phyloP scores from a whole-genome alignment of 2,113 vertebrate genomes.

The Camelus bactrianus region DNA sequence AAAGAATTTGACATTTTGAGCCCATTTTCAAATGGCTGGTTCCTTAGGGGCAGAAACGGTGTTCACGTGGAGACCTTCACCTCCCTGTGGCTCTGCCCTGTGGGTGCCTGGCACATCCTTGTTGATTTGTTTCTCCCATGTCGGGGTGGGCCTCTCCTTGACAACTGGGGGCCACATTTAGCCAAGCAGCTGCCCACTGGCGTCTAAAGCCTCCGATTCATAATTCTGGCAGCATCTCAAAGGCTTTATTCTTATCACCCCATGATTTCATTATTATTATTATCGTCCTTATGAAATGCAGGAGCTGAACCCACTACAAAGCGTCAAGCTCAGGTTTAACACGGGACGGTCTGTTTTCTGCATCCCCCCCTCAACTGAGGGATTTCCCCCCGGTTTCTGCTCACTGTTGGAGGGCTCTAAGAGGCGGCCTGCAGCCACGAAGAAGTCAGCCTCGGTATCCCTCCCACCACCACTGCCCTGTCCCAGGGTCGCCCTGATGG shows the following conservation, averaged over 20 bases:
- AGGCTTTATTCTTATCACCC: conserved; percentile 78
- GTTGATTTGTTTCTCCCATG: conserved; percentile 65
- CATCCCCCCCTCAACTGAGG: background rate
- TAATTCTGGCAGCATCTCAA: conserved; percentile 75
- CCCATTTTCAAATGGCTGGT: background rate
- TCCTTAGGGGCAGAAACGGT: background rate
- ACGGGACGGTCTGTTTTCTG: background rate
- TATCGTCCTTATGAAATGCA: conserved; percentile 60
- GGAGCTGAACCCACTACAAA: conserved; percentile 48
- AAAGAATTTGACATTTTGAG: background rate
- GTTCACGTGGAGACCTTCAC: background rate
- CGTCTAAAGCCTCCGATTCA: conserved; percentile 49
- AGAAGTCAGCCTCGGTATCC: background rate
- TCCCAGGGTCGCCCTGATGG: background rate
- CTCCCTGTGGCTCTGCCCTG: background rate
- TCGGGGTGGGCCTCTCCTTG: conserved; percentile 69
- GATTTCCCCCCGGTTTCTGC: background rate
- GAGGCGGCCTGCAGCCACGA: background rate
- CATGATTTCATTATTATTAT: conserved; percentile 81
- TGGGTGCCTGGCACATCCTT: background rate
- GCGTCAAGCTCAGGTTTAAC: background rate
- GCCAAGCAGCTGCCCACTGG: conserved; percentile 78
- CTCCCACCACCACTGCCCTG: background rate
- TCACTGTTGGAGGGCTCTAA: background rate
- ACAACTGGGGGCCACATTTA: conserved; percentile 82